A percentile compares a stretch with the other conserved stretches of the same genome.
Conservation (phyloP, 2,113 vertebrate species). For the Holacanthus passer region DNA sequence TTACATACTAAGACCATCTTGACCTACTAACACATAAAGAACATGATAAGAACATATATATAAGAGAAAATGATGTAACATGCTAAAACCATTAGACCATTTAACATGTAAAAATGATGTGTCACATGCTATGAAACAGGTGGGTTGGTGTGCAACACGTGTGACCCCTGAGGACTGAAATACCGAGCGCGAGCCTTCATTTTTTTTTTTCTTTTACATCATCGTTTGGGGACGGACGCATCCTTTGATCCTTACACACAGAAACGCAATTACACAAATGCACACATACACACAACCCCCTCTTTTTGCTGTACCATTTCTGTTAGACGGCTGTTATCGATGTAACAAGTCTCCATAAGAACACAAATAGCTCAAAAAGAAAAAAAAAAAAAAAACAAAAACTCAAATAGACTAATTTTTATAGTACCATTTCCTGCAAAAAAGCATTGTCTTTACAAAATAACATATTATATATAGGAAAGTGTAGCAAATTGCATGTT, state of each 20-base stretch:
- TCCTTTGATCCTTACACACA: constrained; percentile 65
- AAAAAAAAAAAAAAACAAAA: constrained; percentile 49
- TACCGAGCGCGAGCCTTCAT: constrained; percentile 75
- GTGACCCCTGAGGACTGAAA: constrained; percentile 83
- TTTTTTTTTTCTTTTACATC: constrained; percentile 75
- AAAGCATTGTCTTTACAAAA: constrained; percentile 82
- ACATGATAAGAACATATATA: constrained; percentile 48
- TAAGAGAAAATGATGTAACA: constrained; percentile 50
- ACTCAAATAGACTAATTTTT: constrained; percentile 71
- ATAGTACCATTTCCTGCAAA: constrained; percentile 85
- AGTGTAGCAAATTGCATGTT: constrained; percentile 83
- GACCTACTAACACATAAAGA: constrained; percentile 57
- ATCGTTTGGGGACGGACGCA: constrained; percentile 67
- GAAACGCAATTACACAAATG: constrained; percentile 61
- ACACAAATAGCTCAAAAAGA: constrained; percentile 42
- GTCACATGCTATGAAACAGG: constrained; percentile 71
- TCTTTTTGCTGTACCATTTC: constrained; percentile 75
- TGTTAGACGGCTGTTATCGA: constrained; percentile 75
- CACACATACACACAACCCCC: constrained; percentile 60
- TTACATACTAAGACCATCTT: constrained; percentile 51
- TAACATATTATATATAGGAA: constrained; percentile 77
- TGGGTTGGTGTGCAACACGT: constrained; percentile 77
- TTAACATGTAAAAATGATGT: constrained; percentile 58
- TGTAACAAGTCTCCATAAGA: constrained; percentile 66
- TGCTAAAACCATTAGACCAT: constrained; percentile 52